These are phyloP conservation scores for Lasioglossum pauxillum DNA, from an alignment of 2,888 invertebrate genomes.

Conservation along the genomic window DNA sequence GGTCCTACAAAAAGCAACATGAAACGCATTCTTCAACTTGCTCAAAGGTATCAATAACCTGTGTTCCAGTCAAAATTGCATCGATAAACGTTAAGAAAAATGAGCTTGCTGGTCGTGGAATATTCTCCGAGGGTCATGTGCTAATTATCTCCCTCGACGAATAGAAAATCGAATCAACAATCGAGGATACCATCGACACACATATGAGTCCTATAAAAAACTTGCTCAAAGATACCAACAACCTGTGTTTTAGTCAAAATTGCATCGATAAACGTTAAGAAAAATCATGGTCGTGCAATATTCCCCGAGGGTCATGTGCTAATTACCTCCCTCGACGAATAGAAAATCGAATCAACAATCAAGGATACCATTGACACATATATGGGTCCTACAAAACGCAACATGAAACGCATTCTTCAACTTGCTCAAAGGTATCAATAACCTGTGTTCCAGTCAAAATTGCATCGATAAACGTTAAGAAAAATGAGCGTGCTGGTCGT, in stretches of 20 bases:
- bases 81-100: neutral
- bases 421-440: neutral
- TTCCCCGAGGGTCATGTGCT: neutral
- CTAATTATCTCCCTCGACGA: neutral
- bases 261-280: too few species aligned
- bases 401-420: neutral
- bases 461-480: neutral
- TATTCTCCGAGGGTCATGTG: neutral
- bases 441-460: neutral
- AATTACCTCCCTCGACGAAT: neutral
- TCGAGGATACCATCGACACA: neutral
- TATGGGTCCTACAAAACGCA: too few species aligned
- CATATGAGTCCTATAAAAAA: too few species aligned
- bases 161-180: neutral
- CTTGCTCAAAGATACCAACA: too few species aligned
- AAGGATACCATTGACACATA: too few species aligned
- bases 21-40: too few species aligned
- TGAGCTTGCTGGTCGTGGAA: neutral
- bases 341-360: neutral
- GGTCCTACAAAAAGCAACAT: too few species aligned
- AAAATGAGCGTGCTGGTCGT: neutral
- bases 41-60: too few species aligned
- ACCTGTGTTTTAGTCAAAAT: too few species aligned
- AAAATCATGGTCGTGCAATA: neutral
- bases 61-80: too few species aligned